Evolutionary conservation across 1,140 invertebrate species (phyloP), one percentile per base, ranked within the genome.

Genomic region (Diabrotica undecimpunctata): DNA sequence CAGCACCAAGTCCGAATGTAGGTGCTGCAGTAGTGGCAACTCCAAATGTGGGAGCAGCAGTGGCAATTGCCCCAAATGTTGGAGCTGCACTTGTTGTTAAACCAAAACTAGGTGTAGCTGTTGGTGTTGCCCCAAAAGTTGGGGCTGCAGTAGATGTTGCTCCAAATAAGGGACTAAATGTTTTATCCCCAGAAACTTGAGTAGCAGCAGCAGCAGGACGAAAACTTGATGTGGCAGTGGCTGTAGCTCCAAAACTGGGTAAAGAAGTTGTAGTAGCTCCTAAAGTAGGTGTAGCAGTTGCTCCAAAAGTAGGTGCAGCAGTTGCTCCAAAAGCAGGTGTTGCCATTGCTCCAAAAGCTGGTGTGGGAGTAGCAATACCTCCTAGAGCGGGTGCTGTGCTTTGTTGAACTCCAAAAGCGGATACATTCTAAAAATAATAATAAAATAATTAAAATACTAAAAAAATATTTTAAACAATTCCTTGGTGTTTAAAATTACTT

Each of bases 81-180:
- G 25, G 8, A 13, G 50, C 35, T 53, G 41, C 46, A 35, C 38
- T 13, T 38, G 8, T 10, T n/a, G 9, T 46, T n/a, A 39, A n/a
- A 54, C 13, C 9, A 50, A 36, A 61, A 61, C 13, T 51, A 50
- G 13, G 41, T n/a, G 8, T 60, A 41, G 37, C 25, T 54, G 50
- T 52, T 58, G 35, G 7, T 8, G n/a, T 41, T 14, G 8, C n/a
- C 11, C 59, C 66, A 66, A 72, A 64, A n/a, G 35, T 39, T 51
- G 64, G 41, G 38, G 41, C 39, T 60, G 54, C 53, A 39, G 60
- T 25, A 41, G 55, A 39, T 39, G 69, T 64, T 6, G 65, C 60
- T 55, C 62, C 37, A 13, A 60, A 9, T 11, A 54, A 39, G 8
- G 55, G 11, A 13, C 41, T 50, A 8, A 66, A 64, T 0, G 8